Evolutionary conservation across 2,888 invertebrate species (phyloP).

Genomic region (Conus canariensis): DNA sequence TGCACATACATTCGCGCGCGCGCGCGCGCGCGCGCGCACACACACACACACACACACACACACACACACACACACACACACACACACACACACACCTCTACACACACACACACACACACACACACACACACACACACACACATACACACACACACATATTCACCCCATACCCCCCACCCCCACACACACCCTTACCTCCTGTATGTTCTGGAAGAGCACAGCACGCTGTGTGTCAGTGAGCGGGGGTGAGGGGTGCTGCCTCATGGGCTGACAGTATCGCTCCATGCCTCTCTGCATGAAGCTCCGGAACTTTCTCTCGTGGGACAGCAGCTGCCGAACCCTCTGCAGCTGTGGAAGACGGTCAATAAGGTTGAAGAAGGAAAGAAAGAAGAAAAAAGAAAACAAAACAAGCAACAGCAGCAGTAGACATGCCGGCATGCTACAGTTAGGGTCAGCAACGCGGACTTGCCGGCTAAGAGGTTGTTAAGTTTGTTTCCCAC

Average conservation of each 20-base stretch:
- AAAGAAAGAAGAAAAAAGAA: neutral
- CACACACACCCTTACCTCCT: neutral
- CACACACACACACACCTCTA: neutral
- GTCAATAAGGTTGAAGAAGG: neutral
- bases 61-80: too few relatives aligned
- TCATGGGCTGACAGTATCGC: neutral
- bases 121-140: conserved; percentile 1
- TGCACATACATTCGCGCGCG: too few relatives aligned
- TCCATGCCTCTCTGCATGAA: neutral
- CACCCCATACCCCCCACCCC: neutral
- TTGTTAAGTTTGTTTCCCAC: too few relatives aligned
- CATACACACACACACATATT: neutral
- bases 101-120: neutral
- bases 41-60: too few relatives aligned
- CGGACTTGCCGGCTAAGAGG: neutral
- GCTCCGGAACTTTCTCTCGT: neutral
- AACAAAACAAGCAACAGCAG: neutral
- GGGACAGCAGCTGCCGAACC: neutral
- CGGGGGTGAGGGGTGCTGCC: neutral
- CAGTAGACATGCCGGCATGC: too few relatives aligned
- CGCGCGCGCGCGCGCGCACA: too few relatives aligned
- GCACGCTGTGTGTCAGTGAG: neutral
- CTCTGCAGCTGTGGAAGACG: neutral
- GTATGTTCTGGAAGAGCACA: neutral
- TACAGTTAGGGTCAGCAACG: too few relatives aligned